Percentiles rank a stretch among this genome's conserved stretches.
These are phyloP conservation scores for Sepiola atlantica DNA, from an alignment of 2,888 invertebrate species.

Conservation along the genomic window DNA sequence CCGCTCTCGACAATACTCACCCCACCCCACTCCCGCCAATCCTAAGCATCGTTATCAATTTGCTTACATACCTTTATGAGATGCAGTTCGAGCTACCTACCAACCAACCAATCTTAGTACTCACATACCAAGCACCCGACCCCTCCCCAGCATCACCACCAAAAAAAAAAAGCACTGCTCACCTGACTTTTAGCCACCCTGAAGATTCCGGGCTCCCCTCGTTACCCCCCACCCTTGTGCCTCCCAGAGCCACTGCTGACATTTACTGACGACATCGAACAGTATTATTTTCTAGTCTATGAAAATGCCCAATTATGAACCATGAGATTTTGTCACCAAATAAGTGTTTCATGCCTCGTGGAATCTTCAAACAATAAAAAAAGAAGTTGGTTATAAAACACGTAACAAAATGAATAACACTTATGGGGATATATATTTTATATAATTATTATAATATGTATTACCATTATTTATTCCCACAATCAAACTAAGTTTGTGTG, in stretches of 20 bases:
- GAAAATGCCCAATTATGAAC: background rate
- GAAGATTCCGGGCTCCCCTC: background rate
- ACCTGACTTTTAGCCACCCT: background rate
- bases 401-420: background rate
- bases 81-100: background rate
- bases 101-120: background rate
- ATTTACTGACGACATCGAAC: background rate
- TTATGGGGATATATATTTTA: no score
- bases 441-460: no score
- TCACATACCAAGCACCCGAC: background rate
- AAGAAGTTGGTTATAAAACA: background rate
- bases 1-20: no score
- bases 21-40: background rate
- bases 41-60: background rate
- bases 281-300: background rate
- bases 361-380: background rate
- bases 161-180: background rate
- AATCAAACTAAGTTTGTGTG: no score
- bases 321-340: background rate
- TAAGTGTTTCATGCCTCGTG: background rate
- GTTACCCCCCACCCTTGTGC: background rate
- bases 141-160: no score
- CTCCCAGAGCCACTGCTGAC: background rate
- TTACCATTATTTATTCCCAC: no score
- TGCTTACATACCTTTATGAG: background rate